Evolutionary conservation across 2,888 invertebrate species (phyloP), one percentile per base, ranked within the genome.

Genomic region (Leucophora obtusa): DNA sequence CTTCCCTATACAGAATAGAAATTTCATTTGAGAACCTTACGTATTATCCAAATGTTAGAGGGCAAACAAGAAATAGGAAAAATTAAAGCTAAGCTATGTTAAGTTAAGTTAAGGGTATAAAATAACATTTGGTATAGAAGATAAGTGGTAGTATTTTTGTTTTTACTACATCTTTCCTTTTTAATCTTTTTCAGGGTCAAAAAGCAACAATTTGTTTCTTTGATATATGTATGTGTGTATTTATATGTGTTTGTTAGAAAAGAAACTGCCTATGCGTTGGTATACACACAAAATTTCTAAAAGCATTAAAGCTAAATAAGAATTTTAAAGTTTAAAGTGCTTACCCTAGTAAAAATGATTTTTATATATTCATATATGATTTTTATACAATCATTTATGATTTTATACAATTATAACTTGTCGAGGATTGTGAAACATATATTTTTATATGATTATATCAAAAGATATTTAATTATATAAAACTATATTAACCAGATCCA

Each of bases 131-230:
- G 47, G 33, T 54, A 60, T 59, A 18, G 38, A 24, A 54, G 38
- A 62, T 11, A 70, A 15, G 24, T 73, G 69, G 21, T 14, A 50
- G 43, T 53, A 51, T 74, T 66, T 7, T 17, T 28, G 17, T 60
- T 66, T 11, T 18, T 28, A 28, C 28, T 28, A 28, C 65, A 15
- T 28, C 51, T 35, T 71, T 53, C 54, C 38, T 21, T 15, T 18
- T 56, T 53, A 14, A 43, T 63, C 35, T 58, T 58, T 73, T 68
- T 79, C 79, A 77, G 50, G 66, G 76, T 79, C 73, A 77, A 76
- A 58, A 80, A 73, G 71, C 77, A 77, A 73, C 73, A 70, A 79
- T 68, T 70, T 72, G 35, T 63, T 62, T 56, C 28, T 54, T 10
- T 14, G 28, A 15, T 35, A 10, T 56, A 14, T 47, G 35, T 65